Conservation (phyloP, 1,140 invertebrate species). For the Nasonia vitripennis region DNA sequence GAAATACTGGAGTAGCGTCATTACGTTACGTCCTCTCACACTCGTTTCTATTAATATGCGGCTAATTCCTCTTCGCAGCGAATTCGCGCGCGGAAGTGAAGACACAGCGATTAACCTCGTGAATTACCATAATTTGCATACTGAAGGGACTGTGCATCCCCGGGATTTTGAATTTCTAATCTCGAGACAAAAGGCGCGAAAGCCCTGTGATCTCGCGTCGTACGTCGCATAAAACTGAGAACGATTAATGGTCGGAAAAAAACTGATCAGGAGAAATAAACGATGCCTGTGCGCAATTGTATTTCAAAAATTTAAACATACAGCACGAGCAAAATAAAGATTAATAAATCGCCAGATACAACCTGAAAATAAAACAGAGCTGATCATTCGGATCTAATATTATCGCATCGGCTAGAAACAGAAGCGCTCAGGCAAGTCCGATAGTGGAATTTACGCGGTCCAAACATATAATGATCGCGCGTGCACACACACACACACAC, state of each 20-base stretch:
- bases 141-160: background rate
- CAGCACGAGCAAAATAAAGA: too few relatives aligned
- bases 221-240: background rate
- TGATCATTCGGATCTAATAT: background rate
- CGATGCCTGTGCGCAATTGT: too few relatives aligned
- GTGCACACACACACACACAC: too few relatives aligned
- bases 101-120: background rate
- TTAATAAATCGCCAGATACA: background rate
- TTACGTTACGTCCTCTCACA: background rate
- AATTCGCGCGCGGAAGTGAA: background rate
- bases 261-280: too few relatives aligned
- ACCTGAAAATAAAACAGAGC: background rate
- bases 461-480: conserved; percentile 1
- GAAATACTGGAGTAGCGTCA: background rate
- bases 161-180: background rate
- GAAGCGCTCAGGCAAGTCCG: background rate
- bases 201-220: background rate
- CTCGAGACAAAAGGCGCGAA: background rate
- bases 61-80: background rate
- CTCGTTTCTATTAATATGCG: background rate
- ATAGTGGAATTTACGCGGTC: background rate
- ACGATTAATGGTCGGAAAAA: background rate
- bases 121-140: conserved; percentile 14
- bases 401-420: background rate
- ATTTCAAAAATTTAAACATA: too few relatives aligned